Evolutionary conservation across 2,888 invertebrate genomes (phyloP).

Genomic region (Sphinx pinastri): DNA sequence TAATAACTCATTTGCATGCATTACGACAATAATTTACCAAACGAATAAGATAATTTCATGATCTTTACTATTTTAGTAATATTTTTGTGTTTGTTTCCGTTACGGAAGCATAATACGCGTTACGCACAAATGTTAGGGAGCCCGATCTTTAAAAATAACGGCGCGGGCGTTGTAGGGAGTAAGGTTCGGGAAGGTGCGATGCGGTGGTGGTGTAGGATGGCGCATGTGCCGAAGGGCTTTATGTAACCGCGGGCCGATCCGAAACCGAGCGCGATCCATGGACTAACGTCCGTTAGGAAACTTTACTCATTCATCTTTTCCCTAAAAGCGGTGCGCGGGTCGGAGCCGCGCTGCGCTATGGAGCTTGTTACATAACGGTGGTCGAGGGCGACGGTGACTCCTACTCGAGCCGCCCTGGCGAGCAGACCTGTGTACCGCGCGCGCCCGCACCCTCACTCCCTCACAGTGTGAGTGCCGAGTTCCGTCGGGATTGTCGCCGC

Average conservation of each 20-base stretch:
- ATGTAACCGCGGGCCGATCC: constrained; percentile 70
- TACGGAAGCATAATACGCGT: neutral
- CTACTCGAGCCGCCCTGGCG: constrained; percentile 61
- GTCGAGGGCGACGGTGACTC: constrained; percentile 61
- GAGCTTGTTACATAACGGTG: constrained; percentile 70
- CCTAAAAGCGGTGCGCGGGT: constrained; percentile 76
- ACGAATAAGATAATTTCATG: neutral
- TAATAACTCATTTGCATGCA: no score
- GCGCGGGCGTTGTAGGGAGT: constrained; percentile 48
- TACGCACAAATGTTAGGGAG: constrained; percentile 1
- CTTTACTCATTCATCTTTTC: constrained; percentile 83
- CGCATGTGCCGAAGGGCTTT: constrained; percentile 69
- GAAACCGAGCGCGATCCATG: constrained; percentile 71
- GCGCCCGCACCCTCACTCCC: constrained; percentile 33
- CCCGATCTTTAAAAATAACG: constrained; percentile 34
- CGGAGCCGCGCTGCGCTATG: constrained; percentile 69
- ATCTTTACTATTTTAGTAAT: neutral
- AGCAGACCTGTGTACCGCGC: constrained; percentile 45
- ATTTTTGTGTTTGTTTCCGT: neutral
- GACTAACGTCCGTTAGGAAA: constrained; percentile 78
- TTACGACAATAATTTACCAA: no score
- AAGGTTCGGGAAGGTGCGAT: constrained; percentile 36
- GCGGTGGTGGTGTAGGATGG: constrained; percentile 37
- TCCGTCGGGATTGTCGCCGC: neutral
- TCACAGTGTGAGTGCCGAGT: neutral